These are phyloP conservation scores for Otocyon megalotis DNA, from an alignment of 2,113 vertebrate species.

Conservation along the genomic window DNA sequence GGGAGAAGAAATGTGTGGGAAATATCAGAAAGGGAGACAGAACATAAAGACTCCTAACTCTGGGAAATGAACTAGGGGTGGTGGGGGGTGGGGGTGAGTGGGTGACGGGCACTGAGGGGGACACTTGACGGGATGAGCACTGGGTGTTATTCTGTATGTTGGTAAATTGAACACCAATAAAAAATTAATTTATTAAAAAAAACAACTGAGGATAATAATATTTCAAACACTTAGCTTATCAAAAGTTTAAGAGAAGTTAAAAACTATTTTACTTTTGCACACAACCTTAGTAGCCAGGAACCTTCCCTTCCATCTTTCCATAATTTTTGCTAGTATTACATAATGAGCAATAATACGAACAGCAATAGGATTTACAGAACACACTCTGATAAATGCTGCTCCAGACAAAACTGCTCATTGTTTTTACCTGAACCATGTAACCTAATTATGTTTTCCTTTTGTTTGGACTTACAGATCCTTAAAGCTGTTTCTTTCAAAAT, in stretches of 20 bases:
- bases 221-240: neutral
- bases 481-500: slow-evolving; percentile 9
- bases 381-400: neutral
- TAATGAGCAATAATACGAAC: neutral
- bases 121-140: no score
- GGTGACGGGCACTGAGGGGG: no score
- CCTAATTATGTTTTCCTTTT: neutral
- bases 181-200: no score
- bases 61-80: no score
- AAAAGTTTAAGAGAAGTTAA: neutral
- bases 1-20: no score
- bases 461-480: neutral
- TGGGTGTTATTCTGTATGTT: no score
- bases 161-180: no score
- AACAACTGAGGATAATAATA: neutral
- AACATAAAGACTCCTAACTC: no score
- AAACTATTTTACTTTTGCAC: neutral
- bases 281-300: neutral
- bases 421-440: neutral
- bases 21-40: no score
- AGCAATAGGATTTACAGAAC: neutral
- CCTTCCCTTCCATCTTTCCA: neutral
- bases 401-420: neutral
- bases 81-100: no score
- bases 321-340: neutral